Base-by-base conservation (phyloP, 1,140 invertebrate species). In the Drosophila quadrilineata region DNA sequence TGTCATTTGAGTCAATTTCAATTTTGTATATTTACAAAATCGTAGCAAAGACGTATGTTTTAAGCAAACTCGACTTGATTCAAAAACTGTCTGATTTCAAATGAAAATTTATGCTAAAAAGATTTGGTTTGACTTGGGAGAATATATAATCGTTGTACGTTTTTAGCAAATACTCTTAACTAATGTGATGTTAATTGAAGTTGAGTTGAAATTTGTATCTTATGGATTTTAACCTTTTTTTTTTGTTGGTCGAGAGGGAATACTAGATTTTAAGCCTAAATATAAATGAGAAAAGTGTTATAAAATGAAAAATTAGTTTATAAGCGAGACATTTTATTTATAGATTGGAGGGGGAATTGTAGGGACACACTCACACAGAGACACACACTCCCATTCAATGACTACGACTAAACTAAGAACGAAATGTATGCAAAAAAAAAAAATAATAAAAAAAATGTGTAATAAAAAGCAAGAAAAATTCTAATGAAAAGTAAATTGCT, bases 1-100 rank as follows among this genome's bases (percentile, higher is more conserved):
- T 65, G 54, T 62, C 52, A 69, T 63, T 68, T 62, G 59, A 54
- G 53, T 76, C 56, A 65, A 66, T 70, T 77, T 73, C 57, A 62
- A 70, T 70, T 73, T n/a, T 43, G 56, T 9, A 59, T 33, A 59
- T 66, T 60, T 67, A 33, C 50, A 50, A 17, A 60, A 36, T n/a
- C n/a, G n/a, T n/a, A n/a, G n/a, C n/a, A n/a, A n/a, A n/a, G n/a
- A n/a, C n/a, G n/a, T n/a, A n/a, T n/a, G n/a, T n/a, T n/a, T n/a
- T n/a, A n/a, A n/a, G n/a, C n/a, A n/a, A n/a, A n/a, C n/a, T n/a
- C n/a, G n/a, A n/a, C n/a, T n/a, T n/a, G n/a, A n/a, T n/a, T n/a
- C n/a, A n/a, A n/a, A n/a, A n/a, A n/a, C n/a, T n/a, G n/a, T n/a
- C n/a, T n/a, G n/a, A n/a, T n/a, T n/a, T n/a, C n/a, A n/a, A n/a